Evolutionary conservation across 2,113 vertebrate genomes (phyloP).

Genomic region (Apteryx mantelli): DNA sequence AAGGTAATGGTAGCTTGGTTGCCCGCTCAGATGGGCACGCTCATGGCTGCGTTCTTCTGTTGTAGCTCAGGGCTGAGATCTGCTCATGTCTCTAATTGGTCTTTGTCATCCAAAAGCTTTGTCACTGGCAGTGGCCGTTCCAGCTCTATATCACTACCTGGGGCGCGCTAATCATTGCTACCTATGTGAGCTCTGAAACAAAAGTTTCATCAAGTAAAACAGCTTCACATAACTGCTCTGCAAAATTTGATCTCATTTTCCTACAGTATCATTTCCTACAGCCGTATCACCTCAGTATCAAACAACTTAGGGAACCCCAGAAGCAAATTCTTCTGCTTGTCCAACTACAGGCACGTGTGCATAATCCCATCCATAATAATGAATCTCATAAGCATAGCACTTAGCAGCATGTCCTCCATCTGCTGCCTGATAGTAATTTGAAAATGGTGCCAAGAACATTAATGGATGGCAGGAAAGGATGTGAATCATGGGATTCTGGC

Average conservation of each 20-base stretch:
- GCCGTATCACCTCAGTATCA: background rate
- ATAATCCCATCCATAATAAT: conserved; percentile 37
- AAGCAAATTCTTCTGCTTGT: conserved; percentile 24
- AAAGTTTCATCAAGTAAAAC: background rate
- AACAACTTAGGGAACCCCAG: background rate
- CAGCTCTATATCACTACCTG: background rate
- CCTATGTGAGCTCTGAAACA: background rate
- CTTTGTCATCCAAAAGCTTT: background rate
- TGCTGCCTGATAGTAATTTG: conserved; percentile 30
- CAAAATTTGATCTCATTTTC: background rate
- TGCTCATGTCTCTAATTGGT: background rate
- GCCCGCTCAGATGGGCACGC: background rate
- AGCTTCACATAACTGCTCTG: background rate
- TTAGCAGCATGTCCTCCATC: conserved; percentile 60
- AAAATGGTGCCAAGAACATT: conserved; percentile 54
- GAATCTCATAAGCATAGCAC: conserved; percentile 41
- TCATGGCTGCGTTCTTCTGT: background rate
- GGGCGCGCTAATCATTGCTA: background rate
- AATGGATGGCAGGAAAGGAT: conserved; percentile 41
- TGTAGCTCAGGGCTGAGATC: background rate
- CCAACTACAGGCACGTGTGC: conserved; percentile 3
- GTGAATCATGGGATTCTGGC: background rate
- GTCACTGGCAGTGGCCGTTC: background rate
- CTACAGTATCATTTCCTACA: background rate
- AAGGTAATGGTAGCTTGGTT: background rate